Base-by-base conservation (phyloP, 2,888 invertebrate species). In the Pyrochroa serraticornis region DNA sequence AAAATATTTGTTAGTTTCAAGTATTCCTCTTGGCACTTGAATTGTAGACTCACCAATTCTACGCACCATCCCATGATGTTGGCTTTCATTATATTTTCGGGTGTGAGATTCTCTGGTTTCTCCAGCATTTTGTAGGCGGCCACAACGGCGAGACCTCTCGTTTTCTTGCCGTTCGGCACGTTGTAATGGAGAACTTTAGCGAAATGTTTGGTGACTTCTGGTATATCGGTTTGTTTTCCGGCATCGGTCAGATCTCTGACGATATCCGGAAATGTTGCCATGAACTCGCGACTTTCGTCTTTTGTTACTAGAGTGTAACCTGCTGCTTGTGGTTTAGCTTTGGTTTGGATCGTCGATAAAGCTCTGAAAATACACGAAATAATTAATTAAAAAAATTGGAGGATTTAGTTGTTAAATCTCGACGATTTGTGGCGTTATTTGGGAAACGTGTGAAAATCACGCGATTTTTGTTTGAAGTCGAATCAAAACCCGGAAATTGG, bases 61-160 rank as follows among this genome's bases (percentile, higher is more conserved):
- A 92, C 86, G 76, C 95, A 95, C 95, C 97, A 97, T 61, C 95
- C 97, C 77, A 97, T 83, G 68, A 95, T 88, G 66, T 92, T 89
- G 0, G 93, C 92, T 58, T 89, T 78, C 67, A 87, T 85, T 35
- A 95, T 79, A 69, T 91, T 92, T 65, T 93, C 92, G 0, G 90
- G 86, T 0, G 90, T 91, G 2, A 90, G 79, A 56, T 87, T 82
- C n/a, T 87, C 82, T 0, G 84, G 82, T 52, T 84, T 81, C 67
- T 87, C 87, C 59, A 93, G 75, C 79, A 87, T 85, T 74, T 88
- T 90, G 77, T 91, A 93, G 0, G 92, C 86, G 34, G 89, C 81
- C 0, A 92, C 87, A 0, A 90, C 84, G 0, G 90, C 84, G 33
- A 93, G 79, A 0, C 90, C 92, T 48, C 93, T 82, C 73, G 87